Base-by-base conservation (phyloP, 2,113 vertebrate species). In the Panurus biarmicus region DNA sequence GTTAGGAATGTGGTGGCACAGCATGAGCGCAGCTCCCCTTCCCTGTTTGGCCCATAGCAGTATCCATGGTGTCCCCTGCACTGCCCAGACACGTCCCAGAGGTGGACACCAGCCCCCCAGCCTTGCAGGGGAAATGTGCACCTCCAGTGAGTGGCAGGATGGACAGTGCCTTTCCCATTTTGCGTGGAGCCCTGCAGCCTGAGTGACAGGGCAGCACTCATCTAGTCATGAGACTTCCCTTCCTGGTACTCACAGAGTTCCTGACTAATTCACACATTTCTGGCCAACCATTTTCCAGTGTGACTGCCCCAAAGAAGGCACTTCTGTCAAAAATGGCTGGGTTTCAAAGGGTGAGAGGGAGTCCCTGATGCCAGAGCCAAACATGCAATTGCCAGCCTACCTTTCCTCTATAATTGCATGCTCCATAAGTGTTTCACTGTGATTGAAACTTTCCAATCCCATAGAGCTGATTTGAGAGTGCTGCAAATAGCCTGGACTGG, bases 191-290 rank as follows among this genome's bases (percentile, higher is more conserved):
- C 65, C 56, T 0, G 0, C 81, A 82, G 93, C 40, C 44, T 1
- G 53, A 42, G 72, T 93, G 91, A 87, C 0, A 5, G 48, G 69
- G 90, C 85, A 80, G 82, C 66, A 26, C 80, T 50, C 28, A 18
- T 84, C 78, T 80, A 87, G 15, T 58, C 5, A 1, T 76, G 90
- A 61, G 77, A 33, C 72, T 79, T 95, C 79, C 93, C 87, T 96
- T 95, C 94, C 96, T 87, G 89, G 96, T 95, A 90, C 87, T 97
- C 96, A 92, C 89, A 87, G 45, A 61, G 19, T 3, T 40, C 72
- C 90, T 95, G 91, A 95, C 47, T 91, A 93, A 96, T 86, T 92
- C 94, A 78, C 92, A 88, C 78, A 36, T 83, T 42, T 42, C 84
- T 94, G 87, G 90, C 69, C 93, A 93, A 54, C 0, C 2, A 31